Conservation (phyloP, 2,113 vertebrate species). For the Anser cygnoides region DNA sequence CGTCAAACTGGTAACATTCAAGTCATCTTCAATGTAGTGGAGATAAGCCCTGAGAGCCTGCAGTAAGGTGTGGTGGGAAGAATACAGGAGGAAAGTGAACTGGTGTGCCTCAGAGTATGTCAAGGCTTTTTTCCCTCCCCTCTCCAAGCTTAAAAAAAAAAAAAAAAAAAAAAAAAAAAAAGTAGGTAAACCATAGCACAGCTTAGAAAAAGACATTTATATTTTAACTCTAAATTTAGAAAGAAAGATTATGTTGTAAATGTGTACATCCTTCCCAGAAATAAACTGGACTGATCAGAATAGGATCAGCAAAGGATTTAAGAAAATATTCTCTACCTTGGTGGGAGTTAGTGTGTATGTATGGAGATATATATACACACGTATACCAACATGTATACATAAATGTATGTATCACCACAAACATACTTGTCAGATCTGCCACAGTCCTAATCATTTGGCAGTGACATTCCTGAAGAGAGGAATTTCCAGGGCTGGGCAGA, state of each 20-base stretch:
- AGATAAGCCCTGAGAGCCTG: background rate
- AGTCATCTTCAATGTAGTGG: fast-evolving
- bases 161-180: no score
- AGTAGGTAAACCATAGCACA: background rate
- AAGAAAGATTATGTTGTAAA: background rate
- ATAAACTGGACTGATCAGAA: background rate
- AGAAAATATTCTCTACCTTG: background rate
- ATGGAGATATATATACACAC: fast-evolving
- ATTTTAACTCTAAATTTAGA: background rate
- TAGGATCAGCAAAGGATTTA: background rate
- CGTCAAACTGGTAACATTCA: background rate
- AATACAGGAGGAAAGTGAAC: background rate
- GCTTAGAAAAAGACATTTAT: background rate
- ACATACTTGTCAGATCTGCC: background rate
- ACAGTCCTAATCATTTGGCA: background rate
- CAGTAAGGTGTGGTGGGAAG: background rate
- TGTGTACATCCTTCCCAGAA: background rate
- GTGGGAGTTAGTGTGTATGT: background rate
- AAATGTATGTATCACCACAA: no score
- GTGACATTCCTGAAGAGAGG: background rate
- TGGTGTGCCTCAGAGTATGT: background rate
- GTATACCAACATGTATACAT: no score
- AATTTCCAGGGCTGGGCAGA: background rate
- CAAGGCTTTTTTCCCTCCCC: fast-evolving
- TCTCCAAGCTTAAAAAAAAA: background rate